A percentile compares a stretch with the other conserved stretches of the same genome.
Conservation (phyloP, 2,888 invertebrate genomes). For the Azorinus chamasolen region DNA sequence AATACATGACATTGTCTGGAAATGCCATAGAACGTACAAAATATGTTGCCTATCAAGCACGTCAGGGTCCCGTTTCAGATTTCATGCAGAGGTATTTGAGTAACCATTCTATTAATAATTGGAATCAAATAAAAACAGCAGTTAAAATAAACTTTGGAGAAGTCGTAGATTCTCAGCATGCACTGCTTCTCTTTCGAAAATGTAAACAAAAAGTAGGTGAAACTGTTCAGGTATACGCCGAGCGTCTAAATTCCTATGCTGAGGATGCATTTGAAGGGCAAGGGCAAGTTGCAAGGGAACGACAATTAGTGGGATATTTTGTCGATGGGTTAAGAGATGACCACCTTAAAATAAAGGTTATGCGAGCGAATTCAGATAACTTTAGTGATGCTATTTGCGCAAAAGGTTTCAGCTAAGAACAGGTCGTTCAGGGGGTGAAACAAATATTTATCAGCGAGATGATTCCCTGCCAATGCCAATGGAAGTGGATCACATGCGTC, state of each 20-base stretch:
- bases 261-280: slow-evolving; percentile 43
- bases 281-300: slow-evolving; percentile 4
- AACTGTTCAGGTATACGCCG: slow-evolving; percentile 39
- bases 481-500: slow-evolving; percentile 18
- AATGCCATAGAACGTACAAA: not conserved
- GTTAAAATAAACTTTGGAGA: slow-evolving; percentile 31
- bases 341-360: slow-evolving; percentile 34
- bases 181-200: slow-evolving; percentile 35
- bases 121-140: slow-evolving; percentile 10
- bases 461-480: slow-evolving; percentile 14
- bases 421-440: slow-evolving; percentile 1
- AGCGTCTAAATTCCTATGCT: slow-evolving; percentile 21
- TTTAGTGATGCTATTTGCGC: slow-evolving; percentile 9
- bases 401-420: slow-evolving; percentile 37
- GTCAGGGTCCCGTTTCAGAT: slow-evolving; percentile 31
- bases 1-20: slow-evolving; percentile 14
- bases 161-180: slow-evolving; percentile 41
- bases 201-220: slow-evolving; percentile 32
- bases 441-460: not conserved
- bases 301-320: slow-evolving; percentile 32
- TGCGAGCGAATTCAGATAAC: slow-evolving; percentile 24
- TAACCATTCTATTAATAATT: not conserved
- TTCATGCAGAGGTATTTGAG: slow-evolving; percentile 36
- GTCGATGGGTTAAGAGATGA: slow-evolving; percentile 33
- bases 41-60: slow-evolving; percentile 35